Percentiles rank a stretch among this genome's conserved stretches.
Evolutionary conservation across 2,797 vertebrate species (phyloP).

Genomic region (Euphonia xanthogaster): DNA sequence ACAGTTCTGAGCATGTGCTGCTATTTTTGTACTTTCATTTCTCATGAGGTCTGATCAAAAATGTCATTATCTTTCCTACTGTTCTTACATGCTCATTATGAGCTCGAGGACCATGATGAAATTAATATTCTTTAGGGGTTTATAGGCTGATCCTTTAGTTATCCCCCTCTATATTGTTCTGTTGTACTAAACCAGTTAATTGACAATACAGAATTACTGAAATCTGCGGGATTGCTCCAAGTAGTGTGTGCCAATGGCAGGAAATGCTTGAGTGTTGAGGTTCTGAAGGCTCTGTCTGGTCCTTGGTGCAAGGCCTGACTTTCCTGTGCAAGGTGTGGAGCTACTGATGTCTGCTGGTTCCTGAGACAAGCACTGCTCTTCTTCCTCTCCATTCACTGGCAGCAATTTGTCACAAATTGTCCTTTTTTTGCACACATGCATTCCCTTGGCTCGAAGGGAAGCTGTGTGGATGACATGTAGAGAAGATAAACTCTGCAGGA

Average conservation of each 20-base stretch:
- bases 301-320: neutral
- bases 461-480: neutral
- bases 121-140: neutral
- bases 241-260: neutral
- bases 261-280: neutral
- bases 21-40: neutral
- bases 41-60: neutral
- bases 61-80: neutral
- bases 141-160: neutral
- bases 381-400: neutral
- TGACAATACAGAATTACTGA: neutral
- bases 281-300: neutral
- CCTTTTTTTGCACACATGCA: neutral
- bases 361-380: neutral
- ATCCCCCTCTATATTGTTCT: neutral
- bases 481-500: neutral
- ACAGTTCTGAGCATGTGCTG: neutral
- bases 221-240: neutral
- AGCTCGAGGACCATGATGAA: rapidly evolving
- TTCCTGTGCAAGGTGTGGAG: neutral
- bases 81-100: neutral
- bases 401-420: neutral
- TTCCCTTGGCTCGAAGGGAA: neutral
- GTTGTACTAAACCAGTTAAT: neutral
- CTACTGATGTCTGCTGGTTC: neutral